These are phyloP conservation scores for Sciurus carolinensis DNA, from an alignment of 2,797 vertebrate species.

Conservation along the genomic window DNA sequence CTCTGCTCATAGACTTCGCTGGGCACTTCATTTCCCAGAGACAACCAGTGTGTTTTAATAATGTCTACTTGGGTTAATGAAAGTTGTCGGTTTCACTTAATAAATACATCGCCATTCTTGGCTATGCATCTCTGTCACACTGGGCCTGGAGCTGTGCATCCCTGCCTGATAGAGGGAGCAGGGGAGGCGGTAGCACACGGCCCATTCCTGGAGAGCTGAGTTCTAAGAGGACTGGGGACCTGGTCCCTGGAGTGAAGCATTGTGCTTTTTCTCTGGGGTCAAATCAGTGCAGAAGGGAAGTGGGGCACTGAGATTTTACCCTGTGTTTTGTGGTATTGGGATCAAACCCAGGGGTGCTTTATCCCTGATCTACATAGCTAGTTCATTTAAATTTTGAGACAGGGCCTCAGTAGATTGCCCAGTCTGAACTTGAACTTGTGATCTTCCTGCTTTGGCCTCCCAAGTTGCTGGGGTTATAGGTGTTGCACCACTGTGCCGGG, in stretches of 20 bases:
- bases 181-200: not conserved
- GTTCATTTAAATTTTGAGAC: not conserved
- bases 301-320: no score
- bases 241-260: not conserved
- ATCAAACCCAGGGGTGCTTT: no score
- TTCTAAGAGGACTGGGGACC: not conserved
- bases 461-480: not conserved
- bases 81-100: conserved; percentile 85
- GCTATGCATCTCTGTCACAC: conserved; percentile 64
- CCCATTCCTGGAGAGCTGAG: not conserved
- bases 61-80: conserved; percentile 84
- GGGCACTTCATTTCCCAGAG: conserved; percentile 77
- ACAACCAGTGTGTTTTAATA: conserved; percentile 78
- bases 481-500: not conserved
- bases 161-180: not conserved
- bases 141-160: not conserved
- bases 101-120: conserved; percentile 75
- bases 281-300: not conserved
- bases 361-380: not conserved
- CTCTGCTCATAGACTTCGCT: not conserved
- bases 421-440: not conserved
- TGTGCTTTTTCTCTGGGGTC: not conserved
- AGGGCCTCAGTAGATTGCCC: not conserved
- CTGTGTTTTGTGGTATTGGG: no score
- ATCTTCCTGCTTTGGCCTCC: not conserved